Evolutionary conservation across 2,888 invertebrate genomes (phyloP), one percentile per base, ranked within the genome.

Genomic region (Sericinus montela): DNA sequence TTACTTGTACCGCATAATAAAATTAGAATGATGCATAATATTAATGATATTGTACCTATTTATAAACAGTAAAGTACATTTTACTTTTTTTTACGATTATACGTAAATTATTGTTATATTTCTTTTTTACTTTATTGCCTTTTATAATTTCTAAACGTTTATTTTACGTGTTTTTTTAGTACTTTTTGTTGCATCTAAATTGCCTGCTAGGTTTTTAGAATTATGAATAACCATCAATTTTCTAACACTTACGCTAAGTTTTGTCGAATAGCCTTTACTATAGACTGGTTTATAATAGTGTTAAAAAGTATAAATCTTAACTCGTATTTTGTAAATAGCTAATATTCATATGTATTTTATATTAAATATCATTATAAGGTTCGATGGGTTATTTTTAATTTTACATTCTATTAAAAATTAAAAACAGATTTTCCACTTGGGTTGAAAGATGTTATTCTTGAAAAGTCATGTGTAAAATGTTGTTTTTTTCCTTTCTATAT

Each of bases 291-390:
- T 83, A 82, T 81, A 82, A 80, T 83, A 85, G 81, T 77, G 75
- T 80, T 82, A 82, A 82, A 80, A 80, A 80, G 72, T 76, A 78
- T 81, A 83, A 84, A 81, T 72, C 82, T 80, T 86, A 85, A 87
- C 83, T 83, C 71, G 86, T 86, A 88, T 85, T 82, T 82, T 87
- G 88, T 88, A 87, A 82, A 88, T 88, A 88, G 84, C 80, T 83
- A 85, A 75, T 87, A 87, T 86, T 84, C 82, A 74, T 86, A 87
- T 88, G 87, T 88, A 87, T 87, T 87, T 86, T 87, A 85, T 86
- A 86, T 83, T 86, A 80, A 82, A 83, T 83, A 79, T 78, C 70
- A 65, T 69, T 59, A 72, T 84, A 86, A 87, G 87, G 87, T 88
- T 83, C 80, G 74, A 78, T 85, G 88, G 88, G 86, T 87, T 87